Conservation (phyloP, 2,888 invertebrate species). For the Acanthosoma haemorrhoidale region DNA sequence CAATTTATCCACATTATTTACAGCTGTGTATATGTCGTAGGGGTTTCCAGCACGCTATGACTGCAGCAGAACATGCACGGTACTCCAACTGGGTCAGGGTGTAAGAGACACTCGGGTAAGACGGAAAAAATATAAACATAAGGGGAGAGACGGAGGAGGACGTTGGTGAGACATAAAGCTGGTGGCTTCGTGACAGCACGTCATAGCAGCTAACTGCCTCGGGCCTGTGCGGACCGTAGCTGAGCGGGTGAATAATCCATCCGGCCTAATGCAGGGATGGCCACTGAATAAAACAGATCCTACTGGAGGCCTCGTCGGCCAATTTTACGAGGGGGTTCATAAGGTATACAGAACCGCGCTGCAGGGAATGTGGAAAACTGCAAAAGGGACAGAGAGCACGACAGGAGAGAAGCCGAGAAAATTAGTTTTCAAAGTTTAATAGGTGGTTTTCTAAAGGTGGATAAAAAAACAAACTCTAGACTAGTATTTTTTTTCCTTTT, state of each 20-base stretch:
- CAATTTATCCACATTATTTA: too few species aligned
- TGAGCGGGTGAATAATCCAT: not conserved
- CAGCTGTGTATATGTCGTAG: too few species aligned
- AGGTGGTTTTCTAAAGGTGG: too few species aligned
- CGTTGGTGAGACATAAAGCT: not conserved
- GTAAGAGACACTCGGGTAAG: not conserved
- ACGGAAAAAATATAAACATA: not conserved
- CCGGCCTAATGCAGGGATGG: not conserved
- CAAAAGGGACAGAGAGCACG: not conserved
- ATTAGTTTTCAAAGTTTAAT: too few species aligned
- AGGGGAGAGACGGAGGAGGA: not conserved
- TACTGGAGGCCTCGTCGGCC: not conserved
- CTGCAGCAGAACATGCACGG: too few species aligned
- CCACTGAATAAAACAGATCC: slow-evolving; percentile 20
- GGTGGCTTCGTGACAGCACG: slow-evolving; percentile 16
- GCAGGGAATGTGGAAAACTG: not conserved
- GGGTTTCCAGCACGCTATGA: too few species aligned
- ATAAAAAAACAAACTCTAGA: too few species aligned
- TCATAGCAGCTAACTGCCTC: not conserved
- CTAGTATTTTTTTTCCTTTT: too few species aligned
- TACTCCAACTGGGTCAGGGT: not conserved
- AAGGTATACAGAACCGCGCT: not conserved
- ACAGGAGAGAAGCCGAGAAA: not conserved
- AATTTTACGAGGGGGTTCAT: not conserved
- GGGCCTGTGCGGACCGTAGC: not conserved